These are phyloP conservation scores for Aphaenogaster rudis DNA, from an alignment of 1,140 invertebrate genomes.

Conservation along the genomic window DNA sequence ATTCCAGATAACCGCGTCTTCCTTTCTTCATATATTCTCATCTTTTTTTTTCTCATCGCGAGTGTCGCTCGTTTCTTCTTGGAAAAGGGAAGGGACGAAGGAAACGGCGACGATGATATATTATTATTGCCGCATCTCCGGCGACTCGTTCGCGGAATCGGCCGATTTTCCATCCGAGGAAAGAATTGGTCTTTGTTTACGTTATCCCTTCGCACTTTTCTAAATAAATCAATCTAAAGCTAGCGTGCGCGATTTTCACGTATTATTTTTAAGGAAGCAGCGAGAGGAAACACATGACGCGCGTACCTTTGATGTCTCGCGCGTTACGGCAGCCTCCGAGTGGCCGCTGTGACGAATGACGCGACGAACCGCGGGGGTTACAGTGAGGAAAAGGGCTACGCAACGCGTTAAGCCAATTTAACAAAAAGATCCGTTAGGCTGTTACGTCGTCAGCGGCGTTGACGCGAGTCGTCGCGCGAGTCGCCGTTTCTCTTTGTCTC, in stretches of 20 bases:
- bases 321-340: constrained; percentile 17
- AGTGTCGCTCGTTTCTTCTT: neutral
- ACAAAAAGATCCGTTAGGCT: constrained; percentile 47
- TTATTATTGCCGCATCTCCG: constrained; percentile 1
- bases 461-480: constrained; percentile 7
- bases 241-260: neutral
- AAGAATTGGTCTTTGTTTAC: neutral
- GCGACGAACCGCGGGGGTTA: neutral
- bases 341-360: neutral
- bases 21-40: neutral
- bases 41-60: neutral
- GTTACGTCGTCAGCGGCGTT: constrained; percentile 29
- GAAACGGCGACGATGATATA: constrained; percentile 33
- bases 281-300: neutral
- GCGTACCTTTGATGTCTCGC: neutral
- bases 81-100: no score
- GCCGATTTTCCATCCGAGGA: neutral
- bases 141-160: neutral
- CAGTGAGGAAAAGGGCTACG: constrained; percentile 50
- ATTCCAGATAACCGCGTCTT: constrained; percentile 20
- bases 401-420: constrained; percentile 49
- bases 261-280: neutral
- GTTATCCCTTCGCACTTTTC: neutral
- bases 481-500: constrained; percentile 38
- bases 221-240: neutral